These are phyloP conservation scores for Microcebus murinus DNA, from an alignment of 2,113 vertebrate species.

Conservation along the genomic window DNA sequence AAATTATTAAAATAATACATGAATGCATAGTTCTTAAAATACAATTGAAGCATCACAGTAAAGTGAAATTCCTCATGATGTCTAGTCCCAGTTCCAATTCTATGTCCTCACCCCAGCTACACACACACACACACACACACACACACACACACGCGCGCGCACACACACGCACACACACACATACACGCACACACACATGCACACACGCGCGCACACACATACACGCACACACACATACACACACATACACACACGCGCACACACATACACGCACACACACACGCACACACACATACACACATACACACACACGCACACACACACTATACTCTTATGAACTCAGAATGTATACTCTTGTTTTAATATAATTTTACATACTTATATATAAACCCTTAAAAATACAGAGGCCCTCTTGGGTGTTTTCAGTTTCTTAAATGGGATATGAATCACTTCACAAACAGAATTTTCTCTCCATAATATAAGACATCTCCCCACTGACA, in stretches of 20 bases:
- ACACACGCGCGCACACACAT: neutral
- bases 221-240: neutral
- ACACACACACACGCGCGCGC: too few species aligned
- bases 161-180: neutral
- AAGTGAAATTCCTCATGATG: neutral
- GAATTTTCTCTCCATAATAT: neutral
- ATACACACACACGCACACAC: neutral
- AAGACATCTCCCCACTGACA: neutral
- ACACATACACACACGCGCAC: neutral
- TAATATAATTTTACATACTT: neutral
- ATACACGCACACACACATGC: neutral
- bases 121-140: neutral
- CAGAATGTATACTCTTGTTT: neutral
- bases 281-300: too few species aligned
- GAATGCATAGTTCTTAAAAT: neutral
- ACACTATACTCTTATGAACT: too few species aligned
- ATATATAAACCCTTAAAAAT: neutral
- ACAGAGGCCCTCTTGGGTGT: neutral
- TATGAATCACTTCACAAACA: neutral
- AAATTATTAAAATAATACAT: neutral
- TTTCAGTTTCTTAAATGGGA: neutral
- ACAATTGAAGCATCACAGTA: neutral
- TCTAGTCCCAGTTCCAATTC: fast-evolving
- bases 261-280: too few species aligned
- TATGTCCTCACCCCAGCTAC: neutral